Evolutionary conservation across 2,888 invertebrate species (phyloP), one percentile per base, ranked within the genome.

Genomic region (Octonoba sinensis): DNA sequence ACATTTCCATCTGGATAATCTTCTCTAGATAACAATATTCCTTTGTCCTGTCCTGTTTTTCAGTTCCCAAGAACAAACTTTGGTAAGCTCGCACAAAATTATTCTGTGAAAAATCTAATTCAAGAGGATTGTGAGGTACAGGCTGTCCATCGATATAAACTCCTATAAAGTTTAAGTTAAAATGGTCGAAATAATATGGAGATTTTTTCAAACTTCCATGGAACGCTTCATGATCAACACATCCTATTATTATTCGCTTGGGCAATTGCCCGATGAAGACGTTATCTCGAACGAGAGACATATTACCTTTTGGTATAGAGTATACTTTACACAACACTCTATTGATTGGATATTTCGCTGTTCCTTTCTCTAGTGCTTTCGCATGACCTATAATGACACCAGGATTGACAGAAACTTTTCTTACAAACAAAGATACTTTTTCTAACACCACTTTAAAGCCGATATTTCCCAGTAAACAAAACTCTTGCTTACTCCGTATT

Each of bases 41-140:
- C 67, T 3, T 36, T 13, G 24, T 74, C 74, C 16, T 46, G 44
- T 24, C 46, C 13, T 0, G 16, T 2, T 62, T 85, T 11, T 84
- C 84, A 3, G 83, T 85, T 0, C 85, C 85, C 0, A 79, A 76
- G 51, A 85, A 86, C 15, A 87, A 60, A 0, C 86, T 86, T 60
- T 86, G 85, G 69, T 87, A 87, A 0, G 85, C 85, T 36, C 85
- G 76, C 0, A 78, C 67, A 3, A 51, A 79, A 27, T 46, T 51
- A 11, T 67, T 67, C 2, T 59, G 0, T 11, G 2, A 22, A 27
- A 75, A 75, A 59, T 75, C 24, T 0, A 44, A 8, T 24, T 75
- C 57, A 13, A 75, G 15, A 12, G 75, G 75, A 3, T 67, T 59
- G 13, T 59, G 22, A 36, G 75, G 67, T 3, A 67, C 57, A 1